These are phyloP conservation scores for Busseola fusca DNA, from an alignment of 2,888 invertebrate genomes.

Conservation along the genomic window DNA sequence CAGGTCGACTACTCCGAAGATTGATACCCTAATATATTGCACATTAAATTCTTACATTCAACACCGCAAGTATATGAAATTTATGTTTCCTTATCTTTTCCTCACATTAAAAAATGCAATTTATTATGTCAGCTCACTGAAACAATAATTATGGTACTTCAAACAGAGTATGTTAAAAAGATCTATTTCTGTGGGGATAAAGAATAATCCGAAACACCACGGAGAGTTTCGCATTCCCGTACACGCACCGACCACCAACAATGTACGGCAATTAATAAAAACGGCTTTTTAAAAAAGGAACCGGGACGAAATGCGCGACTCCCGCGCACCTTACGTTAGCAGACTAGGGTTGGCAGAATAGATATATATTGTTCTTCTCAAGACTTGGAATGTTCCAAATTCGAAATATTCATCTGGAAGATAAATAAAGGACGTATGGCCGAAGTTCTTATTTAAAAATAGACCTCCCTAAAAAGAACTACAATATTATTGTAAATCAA, in stretches of 20 bases:
- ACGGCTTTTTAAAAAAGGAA: constrained; percentile 68
- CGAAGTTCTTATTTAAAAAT: neutral
- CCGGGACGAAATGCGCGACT: constrained; percentile 66
- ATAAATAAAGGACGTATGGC: too few relatives aligned
- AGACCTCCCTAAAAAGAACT: neutral
- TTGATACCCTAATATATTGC: constrained; percentile 55
- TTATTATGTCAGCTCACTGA: constrained; percentile 36
- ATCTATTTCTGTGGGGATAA: constrained; percentile 59
- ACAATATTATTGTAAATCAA: neutral
- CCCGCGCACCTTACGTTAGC: constrained; percentile 72
- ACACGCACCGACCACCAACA: constrained; percentile 77
- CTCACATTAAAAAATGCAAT: constrained; percentile 25
- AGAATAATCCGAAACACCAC: constrained; percentile 62
- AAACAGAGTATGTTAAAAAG: constrained; percentile 47
- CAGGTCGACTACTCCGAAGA: constrained; percentile 47
- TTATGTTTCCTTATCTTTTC: constrained; percentile 42
- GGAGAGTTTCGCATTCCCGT: constrained; percentile 64
- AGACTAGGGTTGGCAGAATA: constrained; percentile 63
- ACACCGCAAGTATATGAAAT: constrained; percentile 54
- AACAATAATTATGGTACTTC: constrained; percentile 46
- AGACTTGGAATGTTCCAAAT: neutral
- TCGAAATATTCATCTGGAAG: neutral
- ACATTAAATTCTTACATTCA: constrained; percentile 51
- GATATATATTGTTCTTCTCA: constrained; percentile 24
- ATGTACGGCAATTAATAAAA: constrained; percentile 80